These are phyloP conservation scores for Paedocypris micromegethes DNA, from an alignment of 2,797 vertebrate genomes.

Conservation along the genomic window DNA sequence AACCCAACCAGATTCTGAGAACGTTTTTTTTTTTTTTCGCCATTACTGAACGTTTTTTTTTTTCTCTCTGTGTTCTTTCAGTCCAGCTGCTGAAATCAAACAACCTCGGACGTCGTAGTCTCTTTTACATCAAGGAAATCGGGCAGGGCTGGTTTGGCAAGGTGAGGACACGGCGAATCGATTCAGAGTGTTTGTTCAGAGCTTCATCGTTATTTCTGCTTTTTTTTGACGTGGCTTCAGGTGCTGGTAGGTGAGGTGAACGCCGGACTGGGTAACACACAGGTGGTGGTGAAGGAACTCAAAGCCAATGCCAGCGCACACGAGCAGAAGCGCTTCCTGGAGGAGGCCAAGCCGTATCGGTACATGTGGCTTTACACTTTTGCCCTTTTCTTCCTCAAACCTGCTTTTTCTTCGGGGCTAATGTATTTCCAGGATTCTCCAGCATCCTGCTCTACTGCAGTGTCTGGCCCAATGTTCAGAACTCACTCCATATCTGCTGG, in stretches of 20 bases:
- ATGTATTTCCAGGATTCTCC: conserved; percentile 71
- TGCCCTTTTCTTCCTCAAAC: background rate
- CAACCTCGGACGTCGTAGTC: conserved; percentile 86
- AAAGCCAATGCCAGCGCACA: conserved; percentile 76
- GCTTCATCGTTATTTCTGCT: too few species aligned
- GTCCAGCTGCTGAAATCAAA: conserved; percentile 88
- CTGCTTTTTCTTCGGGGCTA: background rate
- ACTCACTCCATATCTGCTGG: conserved; percentile 92
- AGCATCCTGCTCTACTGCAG: conserved; percentile 88
- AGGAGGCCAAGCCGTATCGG: conserved; percentile 81
- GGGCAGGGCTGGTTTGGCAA: conserved; percentile 95
- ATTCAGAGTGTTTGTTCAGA: background rate
- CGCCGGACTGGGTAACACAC: conserved; percentile 70
- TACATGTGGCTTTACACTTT: conserved; percentile 43
- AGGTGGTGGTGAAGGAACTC: conserved; percentile 83
- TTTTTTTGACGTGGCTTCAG: conserved; percentile 49
- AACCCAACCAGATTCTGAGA: background rate
- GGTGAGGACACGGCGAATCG: conserved; percentile 64
- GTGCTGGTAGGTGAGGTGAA: conserved; percentile 82
- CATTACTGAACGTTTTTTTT: conserved; percentile 18
- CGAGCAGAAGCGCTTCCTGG: conserved; percentile 81
- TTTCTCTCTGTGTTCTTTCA: conserved; percentile 52
- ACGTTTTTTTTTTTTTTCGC: conserved; percentile 13
- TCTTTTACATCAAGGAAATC: conserved; percentile 93
- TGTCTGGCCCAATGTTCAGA: conserved; percentile 93